Evolutionary conservation across 2,113 vertebrate genomes (phyloP), one percentile per base, ranked within the genome.

Genomic region (Bubalus kerabau): DNA sequence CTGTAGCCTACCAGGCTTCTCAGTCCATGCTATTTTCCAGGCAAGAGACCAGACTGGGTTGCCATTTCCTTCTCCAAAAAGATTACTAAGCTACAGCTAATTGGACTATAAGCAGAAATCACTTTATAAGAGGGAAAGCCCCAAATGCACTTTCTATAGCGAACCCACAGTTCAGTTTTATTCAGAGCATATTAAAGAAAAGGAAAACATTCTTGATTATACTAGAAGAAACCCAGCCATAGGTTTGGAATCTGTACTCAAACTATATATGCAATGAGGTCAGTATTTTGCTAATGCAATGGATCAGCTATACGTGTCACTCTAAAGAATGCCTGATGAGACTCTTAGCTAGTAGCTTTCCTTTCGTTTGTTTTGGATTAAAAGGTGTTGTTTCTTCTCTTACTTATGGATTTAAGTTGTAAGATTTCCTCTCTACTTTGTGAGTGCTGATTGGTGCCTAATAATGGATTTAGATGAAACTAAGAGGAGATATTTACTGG

Each of bases 401-500:
- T 62, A 10, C 60, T 74, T 71, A 36, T 21, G 1, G 64, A 71
- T 71, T 71, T 36, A 54, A 57, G 57, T 1, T 1, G 11, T 92
- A 81, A 4, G 2, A 30, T 95, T 95, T 59, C 52, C 82, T 93
- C 78, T 86, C 76, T 60, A 57, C 6, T 60, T 82, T 94, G 46
- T 59, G n/a, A 4, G 0, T 90, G 90, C 32, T 91, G 56, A n/a
- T 56, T 97, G 84, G 30, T 71, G 5, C 50, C 84, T 96, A 71
- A 90, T 67, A 67, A 67, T 95, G 67, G 85, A 92, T 90, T 96
- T 90, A 95, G 87, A 91, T 84, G 83, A 95, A 67, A 87, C 71
- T 92, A 87, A 81, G 83, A 88, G 83, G 96, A 97, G 12, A 28
- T 48, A 87, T 92, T 93, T 90, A 16, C 32, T 7, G 26, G 87